These are phyloP conservation scores for Denticeps clupeoides DNA, from an alignment of 2,797 vertebrate genomes.

Conservation along the genomic window DNA sequence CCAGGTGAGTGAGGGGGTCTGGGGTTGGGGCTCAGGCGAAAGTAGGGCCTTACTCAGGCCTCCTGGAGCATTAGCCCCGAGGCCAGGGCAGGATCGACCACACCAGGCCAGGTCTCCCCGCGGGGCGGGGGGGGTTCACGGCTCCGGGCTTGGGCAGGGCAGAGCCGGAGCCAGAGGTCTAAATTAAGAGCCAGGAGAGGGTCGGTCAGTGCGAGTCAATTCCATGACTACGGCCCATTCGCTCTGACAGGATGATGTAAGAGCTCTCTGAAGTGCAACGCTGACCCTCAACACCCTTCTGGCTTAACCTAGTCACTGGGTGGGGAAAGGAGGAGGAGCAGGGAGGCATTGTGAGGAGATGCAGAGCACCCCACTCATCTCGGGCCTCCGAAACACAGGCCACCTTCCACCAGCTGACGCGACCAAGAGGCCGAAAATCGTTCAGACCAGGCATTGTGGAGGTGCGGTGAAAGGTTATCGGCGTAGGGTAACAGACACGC, in stretches of 20 bases:
- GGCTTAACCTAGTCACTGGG: neutral
- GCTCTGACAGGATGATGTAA: constrained; percentile 31
- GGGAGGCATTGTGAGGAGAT: constrained; percentile 22
- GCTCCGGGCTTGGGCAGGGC: constrained; percentile 11
- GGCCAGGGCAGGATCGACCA: constrained; percentile 27
- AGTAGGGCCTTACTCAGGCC: constrained; percentile 41
- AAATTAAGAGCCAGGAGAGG: constrained; percentile 30
- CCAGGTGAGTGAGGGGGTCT: constrained; percentile 47
- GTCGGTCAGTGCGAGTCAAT: constrained; percentile 18
- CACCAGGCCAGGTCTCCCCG: constrained; percentile 10
- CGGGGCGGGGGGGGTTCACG: constrained; percentile 22
- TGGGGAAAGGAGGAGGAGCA: constrained; percentile 3
- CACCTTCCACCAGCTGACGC: neutral
- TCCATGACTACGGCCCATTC: constrained; percentile 6
- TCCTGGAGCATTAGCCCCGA: constrained; percentile 51
- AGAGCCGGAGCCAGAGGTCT: constrained; percentile 12
- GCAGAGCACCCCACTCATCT: neutral
- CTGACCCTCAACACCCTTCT: constrained; percentile 13
- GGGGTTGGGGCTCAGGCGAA: constrained; percentile 47
- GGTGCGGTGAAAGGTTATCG: neutral
- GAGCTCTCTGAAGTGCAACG: constrained; percentile 22
- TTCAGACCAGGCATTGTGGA: no score
- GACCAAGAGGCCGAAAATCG: no score
- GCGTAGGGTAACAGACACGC: neutral
- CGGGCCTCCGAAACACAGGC: neutral